Evolutionary conservation across 1,140 invertebrate species (phyloP).

Genomic region (Cardiocondyla obscurior): DNA sequence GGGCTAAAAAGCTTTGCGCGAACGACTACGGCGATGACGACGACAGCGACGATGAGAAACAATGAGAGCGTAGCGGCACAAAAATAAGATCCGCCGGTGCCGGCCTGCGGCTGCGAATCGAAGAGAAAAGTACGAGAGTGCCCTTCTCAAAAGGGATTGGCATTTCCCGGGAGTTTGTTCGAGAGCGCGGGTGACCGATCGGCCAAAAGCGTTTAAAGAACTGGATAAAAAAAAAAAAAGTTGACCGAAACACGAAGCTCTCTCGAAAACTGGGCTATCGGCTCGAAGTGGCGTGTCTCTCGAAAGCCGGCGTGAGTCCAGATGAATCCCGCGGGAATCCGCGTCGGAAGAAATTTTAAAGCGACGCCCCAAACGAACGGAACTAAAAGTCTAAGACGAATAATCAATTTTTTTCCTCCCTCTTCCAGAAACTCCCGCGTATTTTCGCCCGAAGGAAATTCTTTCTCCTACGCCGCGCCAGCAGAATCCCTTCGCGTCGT

Average conservation of each 20-base stretch:
- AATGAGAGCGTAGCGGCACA: conserved; percentile 29
- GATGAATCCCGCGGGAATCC: not conserved
- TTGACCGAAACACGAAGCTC: not conserved
- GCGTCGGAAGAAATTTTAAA: not conserved
- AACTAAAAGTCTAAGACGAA: not conserved
- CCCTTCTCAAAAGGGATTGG: conserved; percentile 6
- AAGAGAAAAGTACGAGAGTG: not conserved
- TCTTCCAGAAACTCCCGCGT: not conserved
- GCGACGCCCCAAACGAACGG: not conserved
- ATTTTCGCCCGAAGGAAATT: not conserved
- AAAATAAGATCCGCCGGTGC: conserved; percentile 33
- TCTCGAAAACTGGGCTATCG: not conserved
- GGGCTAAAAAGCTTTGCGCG: conserved; percentile 43
- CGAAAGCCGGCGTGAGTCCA: not conserved
- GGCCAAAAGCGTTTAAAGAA: not conserved
- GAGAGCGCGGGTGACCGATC: not conserved
- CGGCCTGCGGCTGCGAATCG: not conserved
- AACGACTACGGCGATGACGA: not conserved
- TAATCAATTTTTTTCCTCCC: conserved; percentile 7
- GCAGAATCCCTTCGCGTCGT: not conserved
- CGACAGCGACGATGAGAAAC: conserved; percentile 22
- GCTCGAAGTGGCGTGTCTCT: not conserved
- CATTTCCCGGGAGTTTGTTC: not conserved
- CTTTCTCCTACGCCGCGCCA: not conserved
- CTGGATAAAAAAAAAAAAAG: not conserved